A percentile compares a stretch with the other conserved stretches of the same genome.
These are phyloP conservation scores for Acanthosepion esculentum DNA, from an alignment of 2,888 invertebrate species.

Conservation along the genomic window DNA sequence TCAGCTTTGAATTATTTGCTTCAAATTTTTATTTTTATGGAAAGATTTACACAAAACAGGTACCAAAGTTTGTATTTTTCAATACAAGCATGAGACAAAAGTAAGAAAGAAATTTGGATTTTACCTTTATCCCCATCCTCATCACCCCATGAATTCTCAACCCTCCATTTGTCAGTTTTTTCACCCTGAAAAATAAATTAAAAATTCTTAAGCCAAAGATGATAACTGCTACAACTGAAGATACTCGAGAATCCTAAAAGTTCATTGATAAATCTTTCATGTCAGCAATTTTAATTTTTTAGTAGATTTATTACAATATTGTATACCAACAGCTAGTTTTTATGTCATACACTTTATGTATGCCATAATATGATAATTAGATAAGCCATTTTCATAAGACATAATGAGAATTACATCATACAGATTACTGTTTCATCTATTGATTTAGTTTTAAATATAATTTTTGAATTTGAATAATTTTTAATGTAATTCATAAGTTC, in stretches of 20 bases:
- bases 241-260: not conserved
- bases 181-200: constrained; percentile 78
- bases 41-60: too few species aligned
- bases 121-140: constrained; percentile 86
- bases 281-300: not conserved
- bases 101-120: not conserved
- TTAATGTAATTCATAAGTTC: too few species aligned
- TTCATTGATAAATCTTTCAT: not conserved
- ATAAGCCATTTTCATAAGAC: too few species aligned
- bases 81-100: not conserved
- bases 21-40: not conserved
- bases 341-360: too few species aligned
- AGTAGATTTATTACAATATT: not conserved
- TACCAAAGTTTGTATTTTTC: not conserved
- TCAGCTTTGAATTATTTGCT: not conserved
- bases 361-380: too few species aligned
- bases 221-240: not conserved
- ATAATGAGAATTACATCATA: too few species aligned
- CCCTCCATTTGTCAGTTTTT: constrained; percentile 84
- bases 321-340: too few species aligned
- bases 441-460: too few species aligned
- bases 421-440: too few species aligned
- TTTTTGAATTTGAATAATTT: too few species aligned
- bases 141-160: constrained; percentile 94
- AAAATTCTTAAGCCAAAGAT: not conserved